These are phyloP conservation scores for Magallana nippona DNA, from an alignment of 2,888 invertebrate species.

Conservation along the genomic window DNA sequence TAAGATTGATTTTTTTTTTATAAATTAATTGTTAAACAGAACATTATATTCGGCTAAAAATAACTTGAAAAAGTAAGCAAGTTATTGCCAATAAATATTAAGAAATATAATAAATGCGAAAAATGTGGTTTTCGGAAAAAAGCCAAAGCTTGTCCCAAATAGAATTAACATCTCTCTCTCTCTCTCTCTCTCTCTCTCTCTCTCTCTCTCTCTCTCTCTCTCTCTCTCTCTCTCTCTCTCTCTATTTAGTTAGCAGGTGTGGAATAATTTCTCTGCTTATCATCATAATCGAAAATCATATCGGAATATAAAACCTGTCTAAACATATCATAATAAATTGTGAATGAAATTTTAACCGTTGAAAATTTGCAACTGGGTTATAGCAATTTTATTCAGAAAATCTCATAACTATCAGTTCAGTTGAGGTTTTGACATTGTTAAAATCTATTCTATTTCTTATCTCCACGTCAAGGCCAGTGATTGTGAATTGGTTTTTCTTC, in stretches of 20 bases:
- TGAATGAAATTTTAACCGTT: neutral
- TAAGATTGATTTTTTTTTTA: no score
- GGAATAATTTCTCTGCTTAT: neutral
- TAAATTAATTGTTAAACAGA: no score
- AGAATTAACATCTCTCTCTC: no score
- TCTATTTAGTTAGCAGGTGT: conserved; percentile 1
- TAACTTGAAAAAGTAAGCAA: no score
- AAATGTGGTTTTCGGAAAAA: neutral
- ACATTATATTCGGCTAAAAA: no score
- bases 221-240: conserved; percentile 41
- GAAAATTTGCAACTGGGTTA: neutral
- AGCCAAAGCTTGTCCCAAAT: neutral
- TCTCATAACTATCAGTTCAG: neutral
- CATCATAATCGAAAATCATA: neutral
- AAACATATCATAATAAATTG: neutral
- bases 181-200: conserved; percentile 28
- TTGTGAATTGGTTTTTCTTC: conserved; percentile 6
- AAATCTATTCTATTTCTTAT: conserved; percentile 2
- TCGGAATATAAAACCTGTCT: neutral
- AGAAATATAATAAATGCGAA: no score
- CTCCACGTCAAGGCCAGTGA: conserved; percentile 12
- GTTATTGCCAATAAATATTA: no score
- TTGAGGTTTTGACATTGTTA: neutral
- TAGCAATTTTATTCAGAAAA: conserved; percentile 8
- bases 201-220: conserved; percentile 37